Evolutionary conservation across 1,140 invertebrate genomes (phyloP).

Genomic region (Centruroides vittatus): DNA sequence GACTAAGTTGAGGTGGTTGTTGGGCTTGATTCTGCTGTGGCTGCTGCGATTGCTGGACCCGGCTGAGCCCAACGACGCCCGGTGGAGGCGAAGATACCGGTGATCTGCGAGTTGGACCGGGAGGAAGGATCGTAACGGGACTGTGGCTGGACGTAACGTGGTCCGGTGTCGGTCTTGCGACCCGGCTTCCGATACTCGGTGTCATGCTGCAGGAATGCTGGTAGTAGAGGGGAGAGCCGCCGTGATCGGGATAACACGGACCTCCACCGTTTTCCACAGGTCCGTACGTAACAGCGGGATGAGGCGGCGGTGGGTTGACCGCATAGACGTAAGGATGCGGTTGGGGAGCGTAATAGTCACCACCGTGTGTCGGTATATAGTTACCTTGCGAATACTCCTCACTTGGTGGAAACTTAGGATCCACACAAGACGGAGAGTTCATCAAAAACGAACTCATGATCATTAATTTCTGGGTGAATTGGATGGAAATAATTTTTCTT

Average conservation of each 20-base stretch:
- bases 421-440: conserved; percentile 40
- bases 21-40: background rate
- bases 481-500: conserved; percentile 35
- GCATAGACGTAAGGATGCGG: conserved; percentile 4
- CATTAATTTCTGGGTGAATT: conserved; percentile 39
- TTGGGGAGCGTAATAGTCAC: conserved; percentile 24
- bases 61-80: background rate
- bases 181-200: background rate
- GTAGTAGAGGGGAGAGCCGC: conserved; percentile 6
- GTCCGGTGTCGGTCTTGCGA: background rate
- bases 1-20: background rate
- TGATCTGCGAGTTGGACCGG: conserved; percentile 3
- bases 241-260: conserved; percentile 1
- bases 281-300: conserved; percentile 3
- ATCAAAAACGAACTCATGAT: conserved; percentile 86
- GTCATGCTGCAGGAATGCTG: background rate
- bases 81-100: conserved; percentile 2
- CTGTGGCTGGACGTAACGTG: conserved; percentile 5
- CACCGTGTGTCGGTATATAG: conserved; percentile 45
- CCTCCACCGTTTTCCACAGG: background rate
- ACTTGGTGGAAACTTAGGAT: conserved; percentile 69
- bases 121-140: conserved; percentile 7
- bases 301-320: conserved; percentile 1
- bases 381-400: conserved; percentile 74
- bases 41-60: background rate